These are phyloP conservation scores for Cirrhinus molitorella DNA, from an alignment of 2,797 vertebrate genomes.

Conservation along the genomic window DNA sequence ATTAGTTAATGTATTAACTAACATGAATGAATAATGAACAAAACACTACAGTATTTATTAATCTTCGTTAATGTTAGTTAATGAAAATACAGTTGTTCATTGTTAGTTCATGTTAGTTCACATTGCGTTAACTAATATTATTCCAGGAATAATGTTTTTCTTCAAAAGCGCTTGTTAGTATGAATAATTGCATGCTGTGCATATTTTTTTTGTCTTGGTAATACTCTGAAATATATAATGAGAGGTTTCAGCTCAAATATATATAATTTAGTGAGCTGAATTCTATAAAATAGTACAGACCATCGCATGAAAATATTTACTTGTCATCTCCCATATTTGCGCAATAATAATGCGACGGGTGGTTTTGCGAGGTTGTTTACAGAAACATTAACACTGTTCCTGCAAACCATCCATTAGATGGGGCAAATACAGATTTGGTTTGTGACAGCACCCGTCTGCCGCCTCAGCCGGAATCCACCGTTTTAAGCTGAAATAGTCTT, in stretches of 20 bases:
- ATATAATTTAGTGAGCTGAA: not conserved
- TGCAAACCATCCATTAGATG: constrained; percentile 40
- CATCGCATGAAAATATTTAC: not conserved
- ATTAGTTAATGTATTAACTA: no score
- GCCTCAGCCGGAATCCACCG: constrained; percentile 26
- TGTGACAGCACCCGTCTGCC: constrained; percentile 39
- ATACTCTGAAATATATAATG: not conserved
- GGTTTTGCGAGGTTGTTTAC: not conserved
- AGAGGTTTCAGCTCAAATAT: not conserved
- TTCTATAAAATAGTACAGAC: not conserved
- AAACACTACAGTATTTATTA: no score
- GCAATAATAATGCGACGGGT: not conserved
- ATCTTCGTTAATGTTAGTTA: no score
- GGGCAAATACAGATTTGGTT: constrained; percentile 39
- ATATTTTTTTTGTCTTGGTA: not conserved
- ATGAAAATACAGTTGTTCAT: no score
- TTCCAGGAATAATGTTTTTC: not conserved
- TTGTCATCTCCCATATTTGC: not conserved
- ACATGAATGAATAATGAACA: no score
- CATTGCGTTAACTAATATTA: no score
- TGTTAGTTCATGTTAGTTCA: no score
- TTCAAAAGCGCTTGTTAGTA: no score
- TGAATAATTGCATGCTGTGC: not conserved
- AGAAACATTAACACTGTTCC: not conserved
- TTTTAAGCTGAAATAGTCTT: constrained; percentile 18